Evolutionary conservation across 23 tunicate species (phyloP), one percentile per base, ranked within the genome.

Genomic region (Oikopleura dioica): DNA sequence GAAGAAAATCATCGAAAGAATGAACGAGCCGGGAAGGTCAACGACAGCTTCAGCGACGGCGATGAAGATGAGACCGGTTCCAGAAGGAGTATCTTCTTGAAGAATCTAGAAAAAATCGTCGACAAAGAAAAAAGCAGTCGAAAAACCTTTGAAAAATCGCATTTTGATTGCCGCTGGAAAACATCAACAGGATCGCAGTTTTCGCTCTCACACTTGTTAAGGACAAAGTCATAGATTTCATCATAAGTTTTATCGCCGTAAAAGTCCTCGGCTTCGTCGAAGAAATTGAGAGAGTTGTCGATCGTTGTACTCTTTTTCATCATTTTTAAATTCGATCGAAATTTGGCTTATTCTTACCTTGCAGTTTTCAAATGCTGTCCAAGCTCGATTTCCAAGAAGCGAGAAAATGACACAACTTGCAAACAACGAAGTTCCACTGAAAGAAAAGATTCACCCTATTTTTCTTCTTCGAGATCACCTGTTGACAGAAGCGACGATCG

Each of bases 1-100:
- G 78, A 94, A 94, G 79, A 94, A 94, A 1, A 94, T 77, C 30
- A 94, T 87, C 0, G 99, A 86, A 94, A 94, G 87, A 37, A 94
- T 86, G 0, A 94, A 94, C 77, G 95, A 86, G 34, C 99, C 99
- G 1, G 99, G 99, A 87, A 94, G 83, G 81, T 84, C 86, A 67
- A 94, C 81, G 77, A 94, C 87, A 9, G 95, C 99, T 77, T 94
- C 99, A 21, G 99, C 87, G 78, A 94, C 87, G 0, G 87, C 99
- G 68, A 94, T 84, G 58, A 94, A 94, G 31, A 94, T 95, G 5
- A 94, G 72, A 2, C 99, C 99, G 0, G 99, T 94, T 37, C 99
- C 99, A 63, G 72, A 63, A 2, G 72, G 72, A 26, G 72, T 28
- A 28, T 63, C 72, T 24, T 63, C 72, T 23, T 21, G 4, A 23